Evolutionary conservation across 2,888 invertebrate genomes (phyloP).

Genomic region (Drosophila multiciliata): DNA sequence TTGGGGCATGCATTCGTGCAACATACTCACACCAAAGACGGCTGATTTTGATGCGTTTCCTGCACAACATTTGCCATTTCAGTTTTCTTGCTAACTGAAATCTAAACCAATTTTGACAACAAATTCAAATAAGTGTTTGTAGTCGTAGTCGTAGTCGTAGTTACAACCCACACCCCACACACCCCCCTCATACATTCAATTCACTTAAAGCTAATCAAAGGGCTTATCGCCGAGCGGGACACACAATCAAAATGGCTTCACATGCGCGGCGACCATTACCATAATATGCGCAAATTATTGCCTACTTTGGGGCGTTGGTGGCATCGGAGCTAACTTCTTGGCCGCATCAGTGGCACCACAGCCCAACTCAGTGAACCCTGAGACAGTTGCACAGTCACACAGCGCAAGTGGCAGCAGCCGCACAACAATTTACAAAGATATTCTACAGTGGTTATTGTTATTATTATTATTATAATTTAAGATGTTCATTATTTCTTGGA

Average conservation of each 20-base stretch:
- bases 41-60: constrained; percentile 15
- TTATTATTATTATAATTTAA: background rate
- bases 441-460: constrained; percentile 26
- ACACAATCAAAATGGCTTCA: constrained; percentile 65
- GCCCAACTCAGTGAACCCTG: constrained; percentile 35
- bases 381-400: constrained; percentile 18
- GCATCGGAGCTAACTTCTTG: constrained; percentile 11
- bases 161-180: background rate
- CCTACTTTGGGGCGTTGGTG: constrained; percentile 48
- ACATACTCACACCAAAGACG: constrained; percentile 47
- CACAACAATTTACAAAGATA: constrained; percentile 19
- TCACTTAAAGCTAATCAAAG: constrained; percentile 64
- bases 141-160: constrained; percentile 9
- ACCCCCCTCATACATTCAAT: constrained; percentile 56
- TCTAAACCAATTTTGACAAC: constrained; percentile 64
- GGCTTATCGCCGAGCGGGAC: constrained; percentile 25
- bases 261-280: constrained; percentile 72
- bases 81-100: constrained; percentile 17
- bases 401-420: constrained; percentile 10
- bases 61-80: constrained; percentile 28
- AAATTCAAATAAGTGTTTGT: constrained; percentile 59
- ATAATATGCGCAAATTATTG: constrained; percentile 71
- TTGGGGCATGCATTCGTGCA: background rate
- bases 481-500: background rate
- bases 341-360: constrained; percentile 46